Percentiles rank a stretch among this genome's conserved stretches.
These are phyloP conservation scores for Drosophila ercepeae DNA, from an alignment of 1,140 invertebrate species.

Conservation along the genomic window DNA sequence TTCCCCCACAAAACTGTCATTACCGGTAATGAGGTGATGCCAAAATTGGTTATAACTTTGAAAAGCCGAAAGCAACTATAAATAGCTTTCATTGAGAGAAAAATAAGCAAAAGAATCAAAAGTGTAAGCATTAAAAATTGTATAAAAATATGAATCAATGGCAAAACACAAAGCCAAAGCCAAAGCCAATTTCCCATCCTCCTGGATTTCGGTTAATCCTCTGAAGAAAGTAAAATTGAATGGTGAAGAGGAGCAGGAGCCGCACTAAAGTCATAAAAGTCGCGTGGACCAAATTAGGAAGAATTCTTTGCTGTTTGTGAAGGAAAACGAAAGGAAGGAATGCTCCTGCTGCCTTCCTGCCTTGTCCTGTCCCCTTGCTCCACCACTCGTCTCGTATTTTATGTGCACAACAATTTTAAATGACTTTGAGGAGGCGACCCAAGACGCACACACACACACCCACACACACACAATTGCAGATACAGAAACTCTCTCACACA, in stretches of 20 bases:
- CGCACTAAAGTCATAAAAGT: conserved; percentile 81
- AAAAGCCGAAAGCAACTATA: conserved; percentile 1
- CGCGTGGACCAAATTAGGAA: conserved; percentile 79
- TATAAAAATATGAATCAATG: conserved; percentile 75
- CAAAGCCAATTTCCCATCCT: conserved; percentile 27
- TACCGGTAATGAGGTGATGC: conserved; percentile 6
- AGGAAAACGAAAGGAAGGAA: conserved; percentile 21
- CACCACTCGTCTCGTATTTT: conserved; percentile 39
- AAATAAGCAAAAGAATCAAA: neutral
- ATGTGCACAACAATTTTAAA: conserved; percentile 81
- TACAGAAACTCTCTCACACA: conserved; percentile 21
- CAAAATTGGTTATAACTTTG: conserved; percentile 33
- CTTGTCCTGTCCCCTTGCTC: neutral
- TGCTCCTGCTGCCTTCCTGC: neutral
- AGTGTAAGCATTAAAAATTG: conserved; percentile 47
- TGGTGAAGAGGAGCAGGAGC: conserved; percentile 39
- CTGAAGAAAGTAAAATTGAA: conserved; percentile 63
- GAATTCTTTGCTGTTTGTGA: conserved; percentile 49
- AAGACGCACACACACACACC: conserved; percentile 27
- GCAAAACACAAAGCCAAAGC: conserved; percentile 41
- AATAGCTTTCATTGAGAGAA: conserved; percentile 33
- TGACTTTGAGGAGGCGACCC: conserved; percentile 77
- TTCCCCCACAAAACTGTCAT: neutral
- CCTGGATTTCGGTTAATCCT: conserved; percentile 35
- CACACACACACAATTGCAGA: conserved; percentile 22